Conservation (phyloP, 2,113 vertebrate genomes). For the Ranitomeya variabilis region DNA sequence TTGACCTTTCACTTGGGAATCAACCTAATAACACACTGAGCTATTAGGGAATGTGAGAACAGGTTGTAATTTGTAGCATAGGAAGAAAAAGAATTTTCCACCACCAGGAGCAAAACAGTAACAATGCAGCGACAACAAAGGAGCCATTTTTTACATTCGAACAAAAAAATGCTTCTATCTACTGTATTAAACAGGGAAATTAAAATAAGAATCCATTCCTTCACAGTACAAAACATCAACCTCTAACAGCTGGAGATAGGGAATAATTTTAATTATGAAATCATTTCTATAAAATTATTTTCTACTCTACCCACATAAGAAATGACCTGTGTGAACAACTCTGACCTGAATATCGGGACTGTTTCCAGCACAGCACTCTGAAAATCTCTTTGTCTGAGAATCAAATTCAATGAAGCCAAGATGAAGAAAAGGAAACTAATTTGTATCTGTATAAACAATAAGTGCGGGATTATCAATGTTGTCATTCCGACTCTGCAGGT, state of each 20-base stretch:
- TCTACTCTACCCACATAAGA: neutral
- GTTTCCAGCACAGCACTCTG: neutral
- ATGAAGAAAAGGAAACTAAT: slow-evolving; percentile 17
- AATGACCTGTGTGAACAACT: neutral
- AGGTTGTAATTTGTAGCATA: no score
- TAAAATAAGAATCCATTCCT: neutral
- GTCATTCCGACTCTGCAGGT: slow-evolving; percentile 23
- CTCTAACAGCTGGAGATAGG: neutral
- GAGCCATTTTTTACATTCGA: neutral
- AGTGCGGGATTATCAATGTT: slow-evolving; percentile 32
- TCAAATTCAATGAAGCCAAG: neutral
- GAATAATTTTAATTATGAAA: neutral
- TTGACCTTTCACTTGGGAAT: no score
- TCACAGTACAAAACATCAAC: neutral
- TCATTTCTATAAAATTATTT: neutral
- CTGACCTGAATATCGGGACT: neutral
- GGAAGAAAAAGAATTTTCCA: no score
- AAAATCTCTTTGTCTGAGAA: neutral
- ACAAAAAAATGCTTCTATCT: neutral
- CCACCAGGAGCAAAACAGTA: no score
- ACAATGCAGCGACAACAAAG: neutral
- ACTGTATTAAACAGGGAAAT: neutral
- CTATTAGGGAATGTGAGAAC: no score
- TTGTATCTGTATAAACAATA: slow-evolving; percentile 34
- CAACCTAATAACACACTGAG: no score